Evolutionary conservation across 2,888 invertebrate genomes (phyloP).

Genomic region (Pristionchus exspectatus): DNA sequence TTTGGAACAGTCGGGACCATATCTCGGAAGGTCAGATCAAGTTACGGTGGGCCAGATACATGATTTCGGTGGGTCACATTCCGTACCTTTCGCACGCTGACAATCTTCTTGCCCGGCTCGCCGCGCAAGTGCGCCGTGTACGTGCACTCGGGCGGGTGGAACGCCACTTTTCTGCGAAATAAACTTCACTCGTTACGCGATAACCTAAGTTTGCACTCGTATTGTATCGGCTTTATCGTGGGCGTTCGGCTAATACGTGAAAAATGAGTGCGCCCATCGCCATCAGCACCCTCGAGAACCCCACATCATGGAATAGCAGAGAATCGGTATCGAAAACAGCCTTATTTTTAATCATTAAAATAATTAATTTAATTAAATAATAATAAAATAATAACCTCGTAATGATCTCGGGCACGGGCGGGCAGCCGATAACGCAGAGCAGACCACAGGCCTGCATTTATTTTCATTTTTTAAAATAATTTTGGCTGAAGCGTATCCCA

Average conservation of each 20-base stretch:
- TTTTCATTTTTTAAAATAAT: background rate
- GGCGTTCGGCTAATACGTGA: too few relatives aligned
- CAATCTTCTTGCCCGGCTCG: conserved; percentile 15
- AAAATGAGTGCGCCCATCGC: too few relatives aligned
- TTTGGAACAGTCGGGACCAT: too few relatives aligned
- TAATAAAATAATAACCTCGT: background rate
- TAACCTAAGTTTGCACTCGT: too few relatives aligned
- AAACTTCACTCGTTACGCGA: too few relatives aligned
- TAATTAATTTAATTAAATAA: too few relatives aligned
- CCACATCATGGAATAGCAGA: too few relatives aligned
- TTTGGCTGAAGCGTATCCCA: too few relatives aligned
- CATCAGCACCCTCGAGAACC: background rate
- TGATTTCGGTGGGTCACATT: background rate
- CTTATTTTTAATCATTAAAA: background rate
- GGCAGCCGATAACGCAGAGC: conserved; percentile 40
- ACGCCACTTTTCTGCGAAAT: conserved; percentile 55
- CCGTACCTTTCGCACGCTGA: conserved; percentile 26
- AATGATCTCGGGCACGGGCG: conserved; percentile 51
- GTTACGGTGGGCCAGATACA: background rate
- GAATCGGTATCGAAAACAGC: too few relatives aligned
- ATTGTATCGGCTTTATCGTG: too few relatives aligned
- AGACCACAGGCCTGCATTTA: conserved; percentile 26
- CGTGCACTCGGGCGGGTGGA: conserved; percentile 59
- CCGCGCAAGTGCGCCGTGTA: conserved; percentile 54
- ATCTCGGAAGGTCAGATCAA: too few relatives aligned